Evolutionary conservation across 2,888 invertebrate genomes (phyloP).

Genomic region (Pollenia amentaria): DNA sequence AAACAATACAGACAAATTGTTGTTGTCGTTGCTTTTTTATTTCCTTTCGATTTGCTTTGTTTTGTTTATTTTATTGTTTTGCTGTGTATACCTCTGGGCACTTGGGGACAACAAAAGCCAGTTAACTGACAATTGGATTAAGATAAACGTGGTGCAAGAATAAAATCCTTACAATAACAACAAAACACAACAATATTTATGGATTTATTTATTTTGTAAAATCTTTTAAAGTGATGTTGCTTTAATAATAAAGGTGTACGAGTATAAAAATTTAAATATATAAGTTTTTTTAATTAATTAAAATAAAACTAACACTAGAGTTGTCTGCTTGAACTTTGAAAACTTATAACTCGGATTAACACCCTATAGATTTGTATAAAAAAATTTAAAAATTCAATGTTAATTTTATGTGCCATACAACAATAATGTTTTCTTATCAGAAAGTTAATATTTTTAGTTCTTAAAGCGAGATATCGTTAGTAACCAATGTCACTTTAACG

Average conservation of each 20-base stretch:
- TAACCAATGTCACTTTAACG: neutral
- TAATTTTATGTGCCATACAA: too few relatives aligned
- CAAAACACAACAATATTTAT: slow-evolving; percentile 27
- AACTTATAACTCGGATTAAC: too few relatives aligned
- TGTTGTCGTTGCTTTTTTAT: slow-evolving; percentile 4
- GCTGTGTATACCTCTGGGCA: slow-evolving; percentile 14
- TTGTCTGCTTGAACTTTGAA: too few relatives aligned
- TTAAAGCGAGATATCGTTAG: too few relatives aligned
- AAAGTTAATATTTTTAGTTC: too few relatives aligned
- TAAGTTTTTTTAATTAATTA: too few relatives aligned
- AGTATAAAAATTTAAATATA: too few relatives aligned
- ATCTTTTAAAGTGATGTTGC: neutral
- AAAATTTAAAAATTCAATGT: too few relatives aligned
- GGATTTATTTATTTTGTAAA: slow-evolving; percentile 23
- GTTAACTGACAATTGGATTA: slow-evolving; percentile 48
- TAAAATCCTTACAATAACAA: neutral
- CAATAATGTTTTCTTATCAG: too few relatives aligned
- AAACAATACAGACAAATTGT: slow-evolving; percentile 50
- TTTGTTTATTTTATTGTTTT: slow-evolving; percentile 16
- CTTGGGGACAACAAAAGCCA: slow-evolving; percentile 37
- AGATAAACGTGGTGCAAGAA: slow-evolving; percentile 32
- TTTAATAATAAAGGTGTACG: too few relatives aligned
- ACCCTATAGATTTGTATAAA: too few relatives aligned
- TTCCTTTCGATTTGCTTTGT: neutral
- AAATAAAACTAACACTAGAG: too few relatives aligned